phyloP scores from a whole-genome alignment of 1,140 invertebrate genomes.

The Sarcophaga bullata region DNA sequence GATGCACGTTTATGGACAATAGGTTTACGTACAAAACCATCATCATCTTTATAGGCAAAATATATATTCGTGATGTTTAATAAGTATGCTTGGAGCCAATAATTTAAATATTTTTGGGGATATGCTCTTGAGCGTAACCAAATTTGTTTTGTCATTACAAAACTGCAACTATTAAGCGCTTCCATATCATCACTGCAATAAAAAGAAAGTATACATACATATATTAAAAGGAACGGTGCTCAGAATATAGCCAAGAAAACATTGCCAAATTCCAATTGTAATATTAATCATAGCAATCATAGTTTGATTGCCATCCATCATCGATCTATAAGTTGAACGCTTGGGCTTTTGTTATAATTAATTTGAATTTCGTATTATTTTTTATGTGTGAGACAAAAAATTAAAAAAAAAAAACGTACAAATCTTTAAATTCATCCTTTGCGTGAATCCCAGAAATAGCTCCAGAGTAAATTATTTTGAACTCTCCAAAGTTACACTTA shows the following conservation, averaged over 20 bases:
- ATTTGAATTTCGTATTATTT: too few species aligned
- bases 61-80: background rate
- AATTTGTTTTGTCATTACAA: conserved; percentile 9
- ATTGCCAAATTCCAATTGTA: too few species aligned
- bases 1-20: background rate
- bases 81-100: conserved; percentile 17
- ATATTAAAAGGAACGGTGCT: background rate
- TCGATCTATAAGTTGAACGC: too few species aligned
- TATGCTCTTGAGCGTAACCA: background rate
- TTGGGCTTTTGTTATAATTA: too few species aligned
- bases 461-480: background rate
- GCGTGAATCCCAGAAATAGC: background rate
- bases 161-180: background rate
- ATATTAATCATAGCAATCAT: too few species aligned
- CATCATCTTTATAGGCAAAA: background rate
- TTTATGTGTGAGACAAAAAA: too few species aligned
- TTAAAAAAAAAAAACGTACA: background rate
- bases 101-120: background rate
- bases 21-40: background rate
- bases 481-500: background rate
- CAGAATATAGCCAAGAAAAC: too few species aligned
- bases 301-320: too few species aligned
- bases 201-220: background rate
- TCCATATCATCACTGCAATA: background rate
- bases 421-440: background rate